These are phyloP conservation scores for Eufriesea mexicana DNA, from an alignment of 1,140 invertebrate genomes.

Conservation along the genomic window DNA sequence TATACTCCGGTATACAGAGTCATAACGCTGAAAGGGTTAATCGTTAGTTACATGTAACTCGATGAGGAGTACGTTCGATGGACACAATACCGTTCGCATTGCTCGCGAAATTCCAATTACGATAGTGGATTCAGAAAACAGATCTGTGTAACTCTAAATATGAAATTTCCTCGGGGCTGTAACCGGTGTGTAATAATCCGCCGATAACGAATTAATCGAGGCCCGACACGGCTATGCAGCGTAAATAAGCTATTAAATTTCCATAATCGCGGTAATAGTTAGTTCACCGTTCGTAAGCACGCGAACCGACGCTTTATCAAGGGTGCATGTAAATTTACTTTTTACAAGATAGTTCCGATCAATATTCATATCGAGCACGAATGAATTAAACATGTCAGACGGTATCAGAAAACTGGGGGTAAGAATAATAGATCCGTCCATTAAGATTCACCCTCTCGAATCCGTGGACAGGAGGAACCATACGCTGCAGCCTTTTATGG, in stretches of 20 bases:
- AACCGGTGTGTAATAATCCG: constrained; percentile 4
- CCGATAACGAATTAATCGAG: constrained; percentile 1
- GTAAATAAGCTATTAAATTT: constrained; percentile 26
- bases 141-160: neutral
- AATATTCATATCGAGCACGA: neutral
- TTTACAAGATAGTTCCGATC: neutral
- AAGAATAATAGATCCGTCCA: neutral
- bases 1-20: no score
- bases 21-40: accelerated
- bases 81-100: neutral
- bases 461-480: neutral
- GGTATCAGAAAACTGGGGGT: no score
- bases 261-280: neutral
- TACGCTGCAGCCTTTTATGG: neutral
- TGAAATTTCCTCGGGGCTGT: neutral
- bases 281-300: no score
- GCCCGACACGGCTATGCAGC: neutral
- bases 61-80: neutral
- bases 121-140: constrained; percentile 9
- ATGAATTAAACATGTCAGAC: neutral
- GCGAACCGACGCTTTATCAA: neutral
- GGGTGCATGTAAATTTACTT: neutral
- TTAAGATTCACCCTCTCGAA: neutral
- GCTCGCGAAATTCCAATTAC: neutral
- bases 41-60: neutral